Base-by-base conservation (phyloP, 2,797 vertebrate genomes). In the Xiphophorus birchmanni region DNA sequence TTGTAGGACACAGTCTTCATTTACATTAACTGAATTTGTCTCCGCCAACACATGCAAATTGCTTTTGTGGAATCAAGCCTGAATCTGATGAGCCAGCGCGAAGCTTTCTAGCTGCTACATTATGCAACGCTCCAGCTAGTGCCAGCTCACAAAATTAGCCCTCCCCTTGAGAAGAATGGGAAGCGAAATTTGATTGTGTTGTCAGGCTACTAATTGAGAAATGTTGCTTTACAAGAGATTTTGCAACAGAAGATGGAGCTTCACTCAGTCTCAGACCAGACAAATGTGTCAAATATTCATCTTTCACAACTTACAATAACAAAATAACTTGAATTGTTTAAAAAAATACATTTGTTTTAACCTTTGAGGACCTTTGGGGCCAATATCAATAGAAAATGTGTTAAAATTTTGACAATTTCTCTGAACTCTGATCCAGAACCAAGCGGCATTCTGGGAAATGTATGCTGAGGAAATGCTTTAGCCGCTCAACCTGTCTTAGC, bases 21-120 rank as follows among this genome's bases (percentile, higher is more conserved):
- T 86, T 84, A 81, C 82, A 90, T 88, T 76, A 82, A 87, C 80
- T 47, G 76, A n/a, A 75, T 90, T 92, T 84, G 83, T 87, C 84
- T 82, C 81, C 83, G 80, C 83, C 89, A 86, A 77, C 71, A 80
- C 73, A 81, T 90, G 79, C 83, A 87, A 92, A 92, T 87, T 80
- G 82, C 85, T 88, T 92, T 82, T 77, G 79, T 84, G 71, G 86
- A 88, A 89, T 84, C 84, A 54, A 73, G 84, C 80, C 76, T 79
- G 72, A 83, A 89, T 92, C 78, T 89, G 81, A 82, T 85, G 82
- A 88, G 73, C 75, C 84, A 86, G 85, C 89, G 86, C 82, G 69
- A 44, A 69, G 73, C 75, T 40, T 67, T 82, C 44, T 76, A 80
- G 54, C 45, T 12, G 75, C 42, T 73, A 65, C 6, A 50, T 40